Base-by-base conservation (phyloP, 2,113 vertebrate species). In the Astur gentilis region DNA sequence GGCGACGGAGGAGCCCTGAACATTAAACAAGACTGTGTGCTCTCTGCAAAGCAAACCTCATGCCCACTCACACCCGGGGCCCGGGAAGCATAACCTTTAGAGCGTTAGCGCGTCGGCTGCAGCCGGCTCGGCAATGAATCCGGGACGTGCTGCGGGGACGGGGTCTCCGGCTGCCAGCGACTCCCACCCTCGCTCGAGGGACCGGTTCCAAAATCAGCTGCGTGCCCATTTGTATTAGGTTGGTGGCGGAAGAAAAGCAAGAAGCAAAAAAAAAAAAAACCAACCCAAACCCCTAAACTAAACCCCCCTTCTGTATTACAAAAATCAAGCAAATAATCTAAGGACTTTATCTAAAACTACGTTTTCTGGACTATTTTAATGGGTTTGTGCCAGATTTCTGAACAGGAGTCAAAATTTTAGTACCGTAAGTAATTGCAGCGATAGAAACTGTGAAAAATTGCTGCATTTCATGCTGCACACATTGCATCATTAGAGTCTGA, bases 361-460 rank as follows among this genome's bases (percentile, higher is more conserved):
- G 57, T 52, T 89, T 94, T 52, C 93, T 70, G 29, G 23, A 6
- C 14, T 32, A 7, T 50, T 47, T 36, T n/a, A 23, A 27, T 45
- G 34, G 38, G 18, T 16, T 15, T 32, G 18, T 52, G 65, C 29
- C 40, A 32, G 27, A 38, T 14, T 65, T 64, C 54, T 17, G 38
- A 29, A 31, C 1, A 0, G 42, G n/a, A 45, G 29, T 25, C 1
- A 15, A 25, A n/a, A 44, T 65, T 32, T 38, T 45, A 61, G 31
- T 38, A 1, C 55, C 2, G 0, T 23, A 8, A 73, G 66, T 5
- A 13, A 85, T 62, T 2, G 14, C 75, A 70, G 42, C 0, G 3
- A 44, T 2, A 25, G 86, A 58, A 79, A 13, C 16, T 32, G 76
- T 27, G 87, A 21, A 18, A 25, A 78, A 66, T 40, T 2, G 2